Percentiles rank a stretch among this genome's conserved stretches.
These are phyloP conservation scores for Acanthornis magna DNA, from an alignment of 2,797 vertebrate genomes.

Conservation along the genomic window DNA sequence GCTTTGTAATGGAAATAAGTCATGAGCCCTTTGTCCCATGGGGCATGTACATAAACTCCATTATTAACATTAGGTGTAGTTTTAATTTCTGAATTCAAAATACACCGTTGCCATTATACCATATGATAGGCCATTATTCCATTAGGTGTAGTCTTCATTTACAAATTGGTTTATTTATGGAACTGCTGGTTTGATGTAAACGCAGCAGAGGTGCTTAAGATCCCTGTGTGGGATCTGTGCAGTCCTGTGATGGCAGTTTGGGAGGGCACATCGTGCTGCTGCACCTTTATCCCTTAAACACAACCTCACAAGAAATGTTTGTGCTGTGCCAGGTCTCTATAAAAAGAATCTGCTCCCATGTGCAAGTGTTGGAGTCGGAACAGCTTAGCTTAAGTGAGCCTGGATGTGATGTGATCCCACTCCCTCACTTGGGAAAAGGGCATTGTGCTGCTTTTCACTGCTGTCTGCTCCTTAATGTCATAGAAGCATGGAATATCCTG, in stretches of 20 bases:
- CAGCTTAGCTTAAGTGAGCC: not conserved
- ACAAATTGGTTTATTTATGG: not conserved
- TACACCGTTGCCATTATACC: not conserved
- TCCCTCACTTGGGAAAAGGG: not conserved
- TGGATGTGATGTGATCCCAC: not conserved
- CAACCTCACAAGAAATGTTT: not conserved
- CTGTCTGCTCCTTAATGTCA: not conserved
- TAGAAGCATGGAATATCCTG: not conserved
- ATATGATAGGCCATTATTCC: not conserved
- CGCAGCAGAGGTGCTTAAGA: not conserved
- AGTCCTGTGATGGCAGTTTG: not conserved
- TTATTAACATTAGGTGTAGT: not conserved
- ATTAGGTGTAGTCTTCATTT: not conserved
- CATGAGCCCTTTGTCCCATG: not conserved
- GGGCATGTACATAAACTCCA: not conserved
- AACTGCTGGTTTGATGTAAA: not conserved
- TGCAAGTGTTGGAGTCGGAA: not conserved
- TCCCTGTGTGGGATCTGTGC: not conserved
- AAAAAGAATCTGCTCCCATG: not conserved
- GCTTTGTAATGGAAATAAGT: not conserved
- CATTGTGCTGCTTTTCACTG: not conserved
- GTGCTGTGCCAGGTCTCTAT: not conserved
- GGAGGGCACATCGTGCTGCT: not conserved
- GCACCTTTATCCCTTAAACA: not conserved
- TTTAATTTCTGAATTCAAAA: not conserved